phyloP scores from a whole-genome alignment of 1,140 invertebrate species.

The Drosophila ogumai region DNA sequence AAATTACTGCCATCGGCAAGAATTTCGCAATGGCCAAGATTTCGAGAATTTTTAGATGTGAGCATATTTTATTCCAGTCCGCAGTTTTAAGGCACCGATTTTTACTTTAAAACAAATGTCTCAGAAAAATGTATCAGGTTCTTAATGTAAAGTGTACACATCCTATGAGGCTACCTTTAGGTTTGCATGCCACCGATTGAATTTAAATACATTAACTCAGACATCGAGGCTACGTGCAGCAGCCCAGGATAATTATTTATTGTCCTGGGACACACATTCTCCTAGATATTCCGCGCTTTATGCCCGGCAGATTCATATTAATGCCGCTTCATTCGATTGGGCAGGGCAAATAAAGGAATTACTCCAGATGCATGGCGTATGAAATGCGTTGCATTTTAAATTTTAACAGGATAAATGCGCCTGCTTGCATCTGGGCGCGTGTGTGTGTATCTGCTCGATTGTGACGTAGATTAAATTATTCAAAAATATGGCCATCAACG shows the following conservation, averaged over 20 bases:
- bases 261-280: constrained; percentile 30
- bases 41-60: constrained; percentile 63
- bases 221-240: not conserved
- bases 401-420: constrained; percentile 52
- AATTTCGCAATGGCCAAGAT: constrained; percentile 45
- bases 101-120: constrained; percentile 42
- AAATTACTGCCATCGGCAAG: constrained; percentile 72
- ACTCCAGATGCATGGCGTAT: constrained; percentile 21
- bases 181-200: constrained; percentile 23
- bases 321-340: constrained; percentile 38
- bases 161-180: not conserved
- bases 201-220: constrained; percentile 58
- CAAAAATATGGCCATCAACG: constrained; percentile 52
- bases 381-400: constrained; percentile 45
- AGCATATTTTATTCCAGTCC: constrained; percentile 13
- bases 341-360: constrained; percentile 31
- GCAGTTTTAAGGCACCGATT: constrained; percentile 35
- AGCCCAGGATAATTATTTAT: constrained; percentile 60
- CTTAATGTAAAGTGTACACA: constrained; percentile 31
- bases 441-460: constrained; percentile 1
- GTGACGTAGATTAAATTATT: constrained; percentile 55
- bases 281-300: constrained; percentile 6
- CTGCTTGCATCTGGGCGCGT: not conserved
- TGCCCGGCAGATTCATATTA: constrained; percentile 52
- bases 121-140: constrained; percentile 13